These are phyloP conservation scores for Bombus affinis DNA, from an alignment of 1,140 invertebrate genomes.

Conservation along the genomic window DNA sequence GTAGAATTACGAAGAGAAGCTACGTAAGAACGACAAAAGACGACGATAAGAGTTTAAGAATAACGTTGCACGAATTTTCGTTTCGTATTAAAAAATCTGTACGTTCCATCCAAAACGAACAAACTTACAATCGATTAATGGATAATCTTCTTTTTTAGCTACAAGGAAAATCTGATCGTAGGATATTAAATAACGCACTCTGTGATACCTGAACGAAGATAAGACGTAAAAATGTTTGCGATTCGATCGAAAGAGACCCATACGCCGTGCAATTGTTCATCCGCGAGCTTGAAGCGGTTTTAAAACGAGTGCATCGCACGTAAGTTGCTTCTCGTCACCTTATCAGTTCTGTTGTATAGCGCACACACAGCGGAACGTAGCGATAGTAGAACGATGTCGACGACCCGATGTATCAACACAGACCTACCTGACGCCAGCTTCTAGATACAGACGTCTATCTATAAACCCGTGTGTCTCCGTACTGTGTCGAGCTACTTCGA, in stretches of 20 bases:
- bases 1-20: no score
- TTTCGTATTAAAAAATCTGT: no score
- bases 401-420: conserved; percentile 55
- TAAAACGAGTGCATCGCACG: conserved; percentile 52
- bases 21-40: no score
- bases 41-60: no score
- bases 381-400: conserved; percentile 59
- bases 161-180: neutral
- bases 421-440: conserved; percentile 60
- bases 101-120: neutral
- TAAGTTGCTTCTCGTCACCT: conserved; percentile 53
- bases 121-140: neutral
- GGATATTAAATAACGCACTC: neutral
- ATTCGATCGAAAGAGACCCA: neutral
- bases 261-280: neutral
- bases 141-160: rapidly evolving
- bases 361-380: conserved; percentile 47
- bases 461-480: neutral
- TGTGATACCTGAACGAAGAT: neutral
- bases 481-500: no score
- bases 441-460: conserved; percentile 31
- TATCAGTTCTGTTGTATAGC: conserved; percentile 53
- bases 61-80: no score
- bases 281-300: neutral
- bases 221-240: neutral